Evolutionary conservation across 2,113 vertebrate species (phyloP), one percentile per base, ranked within the genome.

Genomic region (Polyodon spathula): DNA sequence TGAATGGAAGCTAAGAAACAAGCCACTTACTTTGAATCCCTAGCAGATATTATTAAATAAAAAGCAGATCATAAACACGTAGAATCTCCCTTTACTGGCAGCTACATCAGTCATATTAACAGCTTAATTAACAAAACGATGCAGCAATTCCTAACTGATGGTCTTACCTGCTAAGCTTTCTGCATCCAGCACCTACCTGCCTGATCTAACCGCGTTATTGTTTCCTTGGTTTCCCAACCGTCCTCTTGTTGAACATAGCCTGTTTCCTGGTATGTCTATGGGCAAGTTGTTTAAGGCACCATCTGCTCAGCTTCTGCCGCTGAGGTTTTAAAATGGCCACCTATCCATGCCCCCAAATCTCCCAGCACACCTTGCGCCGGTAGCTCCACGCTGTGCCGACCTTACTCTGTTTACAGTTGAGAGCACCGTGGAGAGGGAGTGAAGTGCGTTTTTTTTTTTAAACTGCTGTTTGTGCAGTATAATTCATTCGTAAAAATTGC

Each of bases 321-420:
- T 2, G 54, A n/a, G 11, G 66, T 70, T 81, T 65, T 73, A 81
- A 83, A 73, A 75, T 76, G 65, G 72, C 70, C 41, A 14, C 8
- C 15, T 5, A 8, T 12, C 5, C 46, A 56, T 12, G 51, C 50
- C 62, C 63, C 56, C 8, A 37, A 64, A 27, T 27, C 15, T 64
- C 63, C 63, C 63, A 64, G 58, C 38, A 37, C 12, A 56, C 63
- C 11, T 4, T 17, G 56, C 56, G 56, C 3, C 2, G 27, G 14
- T 50, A n/a, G 7, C 40, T 6, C 5, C 62, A 59, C 40, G 62
- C 56, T 51, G 40, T 3, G 16, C 14, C 38, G n/a, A 12, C 48
- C 48, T 2, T 54, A 56, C 57, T 64, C 63, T 55, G 57, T 64
- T 64, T 60, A 55, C 57, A 44, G 7, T 40, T 12, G 15, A 11